Conservation (phyloP, 2,888 invertebrate species). For the Oxycera nigricornis region DNA sequence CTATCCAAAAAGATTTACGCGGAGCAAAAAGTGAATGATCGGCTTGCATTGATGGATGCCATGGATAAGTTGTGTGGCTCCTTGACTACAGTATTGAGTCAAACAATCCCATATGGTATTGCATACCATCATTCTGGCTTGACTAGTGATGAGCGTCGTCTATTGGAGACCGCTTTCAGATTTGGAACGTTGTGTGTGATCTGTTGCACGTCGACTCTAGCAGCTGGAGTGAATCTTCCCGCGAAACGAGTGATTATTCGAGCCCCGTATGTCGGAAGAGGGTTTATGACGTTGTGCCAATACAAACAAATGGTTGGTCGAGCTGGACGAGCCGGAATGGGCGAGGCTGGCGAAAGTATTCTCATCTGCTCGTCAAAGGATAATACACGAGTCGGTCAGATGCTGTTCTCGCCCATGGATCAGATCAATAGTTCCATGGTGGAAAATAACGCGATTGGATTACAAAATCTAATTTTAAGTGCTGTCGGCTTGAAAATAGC, state of each 20-base stretch:
- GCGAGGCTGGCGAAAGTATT: slow-evolving; percentile 83
- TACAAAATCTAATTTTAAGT: slow-evolving; percentile 72
- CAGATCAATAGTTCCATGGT: slow-evolving; percentile 68
- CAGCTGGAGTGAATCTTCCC: slow-evolving; percentile 97
- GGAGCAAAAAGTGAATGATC: slow-evolving; percentile 67
- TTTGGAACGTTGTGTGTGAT: slow-evolving; percentile 85
- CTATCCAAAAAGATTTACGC: slow-evolving; percentile 65
- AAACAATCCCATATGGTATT: slow-evolving; percentile 79
- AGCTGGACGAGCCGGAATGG: slow-evolving; percentile 90
- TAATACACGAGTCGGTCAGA: slow-evolving; percentile 65
- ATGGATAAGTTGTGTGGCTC: slow-evolving; percentile 71
- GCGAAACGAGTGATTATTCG: slow-evolving; percentile 88
- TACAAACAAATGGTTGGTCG: slow-evolving; percentile 97
- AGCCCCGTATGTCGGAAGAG: slow-evolving; percentile 80
- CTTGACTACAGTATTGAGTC: slow-evolving; percentile 71
- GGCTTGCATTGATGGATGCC: slow-evolving; percentile 68
- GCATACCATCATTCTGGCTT: slow-evolving; percentile 95
- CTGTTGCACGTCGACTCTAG: slow-evolving; percentile 94
- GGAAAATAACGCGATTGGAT: slow-evolving; percentile 63
- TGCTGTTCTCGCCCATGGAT: slow-evolving; percentile 72
- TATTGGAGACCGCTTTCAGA: slow-evolving; percentile 85
- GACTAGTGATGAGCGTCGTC: slow-evolving; percentile 82
- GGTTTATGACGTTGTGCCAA: slow-evolving; percentile 75
- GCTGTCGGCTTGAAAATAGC: slow-evolving; percentile 73
- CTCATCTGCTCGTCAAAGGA: slow-evolving; percentile 75